Evolutionary conservation across 1,140 invertebrate species (phyloP).

Genomic region (Lasioglossum albipes): DNA sequence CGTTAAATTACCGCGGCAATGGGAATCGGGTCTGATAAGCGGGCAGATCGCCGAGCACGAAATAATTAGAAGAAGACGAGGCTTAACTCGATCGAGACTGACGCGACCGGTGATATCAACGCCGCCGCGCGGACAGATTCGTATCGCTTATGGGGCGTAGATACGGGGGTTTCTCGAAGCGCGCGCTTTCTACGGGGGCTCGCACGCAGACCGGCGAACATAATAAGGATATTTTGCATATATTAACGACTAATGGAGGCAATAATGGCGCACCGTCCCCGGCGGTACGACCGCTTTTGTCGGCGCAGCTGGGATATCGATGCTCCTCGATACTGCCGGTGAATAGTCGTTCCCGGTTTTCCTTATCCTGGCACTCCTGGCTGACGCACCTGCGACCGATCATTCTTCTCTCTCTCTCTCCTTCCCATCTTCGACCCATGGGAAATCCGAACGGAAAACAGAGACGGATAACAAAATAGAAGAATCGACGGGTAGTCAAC

Average conservation of each 20-base stretch:
- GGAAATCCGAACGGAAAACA: not conserved
- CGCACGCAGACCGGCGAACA: constrained; percentile 43
- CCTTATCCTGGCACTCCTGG: constrained; percentile 4
- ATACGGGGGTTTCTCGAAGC: not conserved
- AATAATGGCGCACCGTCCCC: constrained; percentile 61
- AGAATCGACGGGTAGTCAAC: not conserved
- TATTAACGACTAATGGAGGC: constrained; percentile 75
- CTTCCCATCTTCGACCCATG: not conserved
- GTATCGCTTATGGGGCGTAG: constrained; percentile 54
- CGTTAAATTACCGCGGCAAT: constrained; percentile 54
- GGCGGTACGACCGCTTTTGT: constrained; percentile 57
- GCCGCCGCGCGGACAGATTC: constrained; percentile 65
- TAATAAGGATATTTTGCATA: constrained; percentile 79
- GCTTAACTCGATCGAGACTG: constrained; percentile 55
- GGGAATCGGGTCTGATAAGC: constrained; percentile 54
- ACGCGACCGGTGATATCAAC: constrained; percentile 28
- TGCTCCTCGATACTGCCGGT: constrained; percentile 19
- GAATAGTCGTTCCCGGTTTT: constrained; percentile 9
- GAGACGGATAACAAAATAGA: not conserved
- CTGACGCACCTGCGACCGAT: constrained; percentile 45
- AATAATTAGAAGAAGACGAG: constrained; percentile 66
- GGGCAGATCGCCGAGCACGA: constrained; percentile 45
- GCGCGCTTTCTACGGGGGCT: constrained; percentile 56
- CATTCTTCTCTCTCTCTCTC: not conserved
- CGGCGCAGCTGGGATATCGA: constrained; percentile 44